Evolutionary conservation across 2,888 invertebrate genomes (phyloP).

Genomic region (Parascotia fuliginaria): DNA sequence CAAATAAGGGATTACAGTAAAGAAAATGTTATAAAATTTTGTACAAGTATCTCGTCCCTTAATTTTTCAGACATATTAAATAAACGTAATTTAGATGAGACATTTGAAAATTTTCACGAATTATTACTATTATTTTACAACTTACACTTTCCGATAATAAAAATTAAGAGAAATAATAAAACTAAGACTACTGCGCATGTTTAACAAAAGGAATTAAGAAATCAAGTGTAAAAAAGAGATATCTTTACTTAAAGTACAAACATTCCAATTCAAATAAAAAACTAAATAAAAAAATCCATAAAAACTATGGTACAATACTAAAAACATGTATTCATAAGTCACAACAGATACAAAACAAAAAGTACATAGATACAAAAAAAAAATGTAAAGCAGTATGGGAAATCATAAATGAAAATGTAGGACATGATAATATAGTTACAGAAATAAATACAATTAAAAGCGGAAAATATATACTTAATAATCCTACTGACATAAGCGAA

Average conservation of each 20-base stretch:
- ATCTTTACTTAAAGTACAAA: not conserved
- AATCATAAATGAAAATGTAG: not conserved
- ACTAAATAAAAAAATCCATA: not conserved
- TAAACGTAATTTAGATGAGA: not conserved
- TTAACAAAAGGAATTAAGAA: not conserved
- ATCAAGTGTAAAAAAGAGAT: not conserved
- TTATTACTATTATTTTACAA: too few relatives aligned
- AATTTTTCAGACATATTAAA: not conserved
- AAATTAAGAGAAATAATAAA: not conserved
- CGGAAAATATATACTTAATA: not conserved
- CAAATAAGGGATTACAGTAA: too few relatives aligned
- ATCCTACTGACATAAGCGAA: not conserved
- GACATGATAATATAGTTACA: not conserved
- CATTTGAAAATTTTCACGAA: not conserved
- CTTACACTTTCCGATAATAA: too few relatives aligned
- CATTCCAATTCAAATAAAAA: not conserved
- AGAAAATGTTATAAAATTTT: too few relatives aligned
- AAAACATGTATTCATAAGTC: constrained; percentile 10
- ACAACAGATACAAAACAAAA: not conserved
- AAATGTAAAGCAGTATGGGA: not conserved
- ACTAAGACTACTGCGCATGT: not conserved
- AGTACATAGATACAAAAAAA: not conserved
- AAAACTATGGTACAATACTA: not conserved
- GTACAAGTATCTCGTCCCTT: not conserved
- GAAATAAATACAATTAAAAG: not conserved